A percentile compares a stretch with the other conserved stretches of the same genome.
These are phyloP conservation scores for Xestia rhomboidea DNA, from an alignment of 2,888 invertebrate species.

Conservation along the genomic window DNA sequence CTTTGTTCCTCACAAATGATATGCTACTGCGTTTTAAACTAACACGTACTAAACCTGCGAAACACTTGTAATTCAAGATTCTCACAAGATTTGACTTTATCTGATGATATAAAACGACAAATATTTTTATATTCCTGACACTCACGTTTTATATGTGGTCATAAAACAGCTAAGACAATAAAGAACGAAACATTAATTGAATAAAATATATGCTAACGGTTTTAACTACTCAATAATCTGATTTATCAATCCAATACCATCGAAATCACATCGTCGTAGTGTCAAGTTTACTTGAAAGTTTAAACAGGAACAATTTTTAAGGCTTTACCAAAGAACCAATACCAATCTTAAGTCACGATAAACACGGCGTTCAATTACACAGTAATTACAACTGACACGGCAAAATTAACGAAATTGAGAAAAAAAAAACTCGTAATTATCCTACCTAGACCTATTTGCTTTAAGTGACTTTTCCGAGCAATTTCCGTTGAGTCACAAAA, in stretches of 20 bases:
- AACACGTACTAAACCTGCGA: conserved; percentile 22
- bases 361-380: conserved; percentile 58
- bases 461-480: conserved; percentile 85
- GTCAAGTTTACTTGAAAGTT: neutral
- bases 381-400: conserved; percentile 66
- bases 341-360: conserved; percentile 38
- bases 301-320: conserved; percentile 6
- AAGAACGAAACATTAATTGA: conserved; percentile 56
- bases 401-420: conserved; percentile 73
- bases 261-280: neutral
- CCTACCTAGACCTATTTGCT: conserved; percentile 81
- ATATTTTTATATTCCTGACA: conserved; percentile 44
- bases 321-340: conserved; percentile 10
- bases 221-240: conserved; percentile 19
- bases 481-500: conserved; percentile 83
- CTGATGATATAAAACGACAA: conserved; percentile 49
- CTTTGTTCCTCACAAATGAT: neutral
- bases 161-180: conserved; percentile 56
- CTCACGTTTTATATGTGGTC: conserved; percentile 46
- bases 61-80: conserved; percentile 51
- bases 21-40: conserved; percentile 20
- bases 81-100: conserved; percentile 39
- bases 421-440: conserved; percentile 80
- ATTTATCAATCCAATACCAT: conserved; percentile 18
- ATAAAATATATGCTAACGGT: conserved; percentile 54